Base-by-base conservation (phyloP, 2,888 invertebrate genomes). In the Sesia bembeciformis region DNA sequence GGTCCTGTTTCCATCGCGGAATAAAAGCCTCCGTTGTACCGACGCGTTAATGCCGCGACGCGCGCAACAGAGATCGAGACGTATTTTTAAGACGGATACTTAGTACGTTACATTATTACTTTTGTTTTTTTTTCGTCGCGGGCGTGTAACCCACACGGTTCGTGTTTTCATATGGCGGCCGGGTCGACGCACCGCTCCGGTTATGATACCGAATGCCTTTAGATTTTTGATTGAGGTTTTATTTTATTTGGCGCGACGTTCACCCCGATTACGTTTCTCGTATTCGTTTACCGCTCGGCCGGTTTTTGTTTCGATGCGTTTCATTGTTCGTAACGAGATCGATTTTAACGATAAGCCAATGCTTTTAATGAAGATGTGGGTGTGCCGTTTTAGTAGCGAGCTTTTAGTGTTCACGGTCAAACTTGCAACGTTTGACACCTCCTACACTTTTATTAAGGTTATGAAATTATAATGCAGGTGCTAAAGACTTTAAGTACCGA, bases 151-250 rank as follows among this genome's bases (percentile, higher is more conserved):
- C 81, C 79, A 80, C 79, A 78, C 83, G 76, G 74, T 60, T 68
- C 75, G 78, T 76, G 80, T 78, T 73, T 74, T 78, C 81, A 67
- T 81, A 73, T 73, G 76, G 80, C 78, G 77, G 76, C 74, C 75
- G 76, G 86, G 87, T 86, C 84, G 84, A 81, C 84, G 87, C 78
- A 76, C 85, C 78, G 68, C 71, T 74, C 79, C 81, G 83, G 85
- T 84, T 84, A 85, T 86, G 83, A 88, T 84, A 80, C 81, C 76
- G 79, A 80, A 78, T 80, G 86, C 85, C 80, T 84, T 80, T 75
- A 80, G 76, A 84, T 84, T 84, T 86, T 88, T 87, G 87, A 88
- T 88, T 86, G 87, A 86, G 82, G 81, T 87, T 86, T 84, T 84
- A 76, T 84, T 87, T 84, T 81, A 82, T 84, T 86, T 81, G 78